phyloP scores from a whole-genome alignment of 2,888 invertebrate species.

The Leptogaster cylindrica region DNA sequence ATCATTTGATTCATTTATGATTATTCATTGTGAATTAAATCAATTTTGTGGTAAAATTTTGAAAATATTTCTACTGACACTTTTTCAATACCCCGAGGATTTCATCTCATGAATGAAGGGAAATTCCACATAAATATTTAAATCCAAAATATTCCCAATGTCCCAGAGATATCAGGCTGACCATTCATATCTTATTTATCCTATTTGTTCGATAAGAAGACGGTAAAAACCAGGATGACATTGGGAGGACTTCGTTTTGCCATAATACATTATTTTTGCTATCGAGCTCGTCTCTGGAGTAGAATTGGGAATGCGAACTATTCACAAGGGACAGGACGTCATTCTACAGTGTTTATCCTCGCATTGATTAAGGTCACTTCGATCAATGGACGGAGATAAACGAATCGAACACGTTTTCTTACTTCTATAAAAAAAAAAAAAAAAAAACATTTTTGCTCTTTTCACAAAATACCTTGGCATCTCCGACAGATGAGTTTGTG shows the following conservation, averaged over 20 bases:
- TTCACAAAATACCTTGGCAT: background rate
- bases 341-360: conserved; percentile 48
- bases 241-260: conserved; percentile 39
- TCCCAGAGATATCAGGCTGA: conserved; percentile 49
- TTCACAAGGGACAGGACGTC: conserved; percentile 45
- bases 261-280: conserved; percentile 46
- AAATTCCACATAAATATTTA: conserved; percentile 44
- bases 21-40: conserved; percentile 1
- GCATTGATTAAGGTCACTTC: conserved; percentile 59
- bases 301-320: background rate
- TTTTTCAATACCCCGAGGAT: conserved; percentile 1
- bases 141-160: conserved; percentile 45
- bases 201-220: conserved; percentile 40
- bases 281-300: conserved; percentile 40
- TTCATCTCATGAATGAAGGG: background rate
- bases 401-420: conserved; percentile 44
- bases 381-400: conserved; percentile 32
- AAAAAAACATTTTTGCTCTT: too few species aligned
- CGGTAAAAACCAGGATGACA: conserved; percentile 27
- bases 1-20: too few species aligned
- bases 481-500: background rate
- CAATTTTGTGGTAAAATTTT: conserved; percentile 11
- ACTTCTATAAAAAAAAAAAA: conserved; percentile 41
- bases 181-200: conserved; percentile 50
- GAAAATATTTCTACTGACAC: background rate